These are phyloP conservation scores for Linyphia triangularis DNA, from an alignment of 2,888 invertebrate species.

Conservation along the genomic window DNA sequence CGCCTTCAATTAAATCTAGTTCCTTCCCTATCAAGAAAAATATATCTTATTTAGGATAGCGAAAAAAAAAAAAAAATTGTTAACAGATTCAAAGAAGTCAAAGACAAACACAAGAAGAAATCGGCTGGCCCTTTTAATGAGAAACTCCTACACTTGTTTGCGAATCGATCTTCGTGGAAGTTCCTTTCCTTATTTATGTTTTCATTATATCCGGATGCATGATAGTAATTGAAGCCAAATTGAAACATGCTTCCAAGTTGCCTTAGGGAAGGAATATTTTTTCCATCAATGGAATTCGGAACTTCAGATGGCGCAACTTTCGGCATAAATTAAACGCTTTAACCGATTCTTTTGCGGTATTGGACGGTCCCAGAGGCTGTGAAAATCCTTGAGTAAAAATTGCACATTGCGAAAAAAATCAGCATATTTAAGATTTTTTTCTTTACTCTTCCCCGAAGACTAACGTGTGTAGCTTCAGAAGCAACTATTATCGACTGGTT, in stretches of 20 bases:
- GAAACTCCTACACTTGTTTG: constrained; percentile 9
- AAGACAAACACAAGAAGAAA: neutral
- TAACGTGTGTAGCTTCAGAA: neutral
- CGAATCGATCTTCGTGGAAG: constrained; percentile 12
- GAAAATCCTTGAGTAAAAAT: neutral
- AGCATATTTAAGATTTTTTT: constrained; percentile 45
- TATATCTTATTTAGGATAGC: too few species aligned
- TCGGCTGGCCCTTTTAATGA: constrained; percentile 3
- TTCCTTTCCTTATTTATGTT: constrained; percentile 43
- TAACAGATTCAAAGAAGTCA: neutral
- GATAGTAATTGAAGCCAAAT: constrained; percentile 54
- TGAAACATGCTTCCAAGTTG: constrained; percentile 43
- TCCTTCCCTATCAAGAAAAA: too few species aligned
- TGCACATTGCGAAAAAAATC: constrained; percentile 26
- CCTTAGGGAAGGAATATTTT: constrained; percentile 5
- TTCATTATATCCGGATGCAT: constrained; percentile 13
- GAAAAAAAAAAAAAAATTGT: neutral
- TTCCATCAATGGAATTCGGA: neutral
- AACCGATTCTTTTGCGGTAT: constrained; percentile 48
- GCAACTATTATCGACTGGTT: constrained; percentile 19
- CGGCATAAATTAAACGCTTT: constrained; percentile 49
- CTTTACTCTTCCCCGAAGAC: neutral
- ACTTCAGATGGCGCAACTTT: constrained; percentile 24
- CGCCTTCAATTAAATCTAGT: too few species aligned
- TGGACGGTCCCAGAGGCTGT: neutral